Conservation (phyloP, 2,797 vertebrate genomes). For the Acanthurus leucopareius region DNA sequence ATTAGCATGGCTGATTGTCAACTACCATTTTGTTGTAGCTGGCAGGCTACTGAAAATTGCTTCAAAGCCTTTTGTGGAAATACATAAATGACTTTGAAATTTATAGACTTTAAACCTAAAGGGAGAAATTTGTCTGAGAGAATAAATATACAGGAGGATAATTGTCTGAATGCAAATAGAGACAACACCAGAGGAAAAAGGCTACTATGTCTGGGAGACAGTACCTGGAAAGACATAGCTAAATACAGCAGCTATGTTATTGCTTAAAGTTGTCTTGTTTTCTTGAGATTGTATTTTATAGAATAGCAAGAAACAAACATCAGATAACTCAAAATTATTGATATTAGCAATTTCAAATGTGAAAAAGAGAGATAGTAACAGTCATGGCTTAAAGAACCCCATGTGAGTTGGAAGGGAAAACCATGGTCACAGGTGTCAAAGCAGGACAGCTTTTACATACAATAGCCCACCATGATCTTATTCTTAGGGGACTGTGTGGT, state of each 20-base stretch:
- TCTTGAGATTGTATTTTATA: neutral
- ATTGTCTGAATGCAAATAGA: neutral
- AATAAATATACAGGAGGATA: neutral
- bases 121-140: neutral
- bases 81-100: neutral
- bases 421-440: neutral
- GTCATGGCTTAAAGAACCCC: too few relatives aligned
- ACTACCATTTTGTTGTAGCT: neutral
- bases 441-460: neutral
- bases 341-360: neutral
- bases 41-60: neutral
- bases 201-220: neutral
- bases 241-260: neutral
- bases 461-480: neutral
- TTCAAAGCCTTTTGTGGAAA: constrained; percentile 10
- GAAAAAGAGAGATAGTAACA: neutral
- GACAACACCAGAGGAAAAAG: neutral
- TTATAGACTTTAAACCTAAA: neutral
- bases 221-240: neutral
- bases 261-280: too few relatives aligned
- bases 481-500: neutral
- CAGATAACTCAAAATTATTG: neutral
- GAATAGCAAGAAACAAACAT: neutral
- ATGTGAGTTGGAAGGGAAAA: neutral
- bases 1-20: constrained; percentile 1